Conservation (phyloP, 2,888 invertebrate genomes). For the Timandra comae region DNA sequence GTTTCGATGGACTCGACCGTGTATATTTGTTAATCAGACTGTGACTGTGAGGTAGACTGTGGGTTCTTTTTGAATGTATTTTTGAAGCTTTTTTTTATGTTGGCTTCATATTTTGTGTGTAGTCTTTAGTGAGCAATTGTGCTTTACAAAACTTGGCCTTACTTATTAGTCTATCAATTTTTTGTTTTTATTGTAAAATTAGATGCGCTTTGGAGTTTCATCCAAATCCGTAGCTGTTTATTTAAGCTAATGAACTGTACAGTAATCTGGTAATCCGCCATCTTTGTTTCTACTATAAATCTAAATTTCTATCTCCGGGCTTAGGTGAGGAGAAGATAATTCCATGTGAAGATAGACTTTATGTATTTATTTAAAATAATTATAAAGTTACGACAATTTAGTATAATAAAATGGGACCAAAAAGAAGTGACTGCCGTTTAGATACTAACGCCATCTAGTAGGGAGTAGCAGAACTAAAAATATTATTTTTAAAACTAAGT, state of each 20-base stretch:
- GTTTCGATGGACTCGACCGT: slow-evolving; percentile 30
- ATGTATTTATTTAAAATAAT: too few species aligned
- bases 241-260: background rate
- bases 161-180: slow-evolving; percentile 1
- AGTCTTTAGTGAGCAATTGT: too few species aligned
- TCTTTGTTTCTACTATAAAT: too few species aligned
- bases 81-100: too few species aligned
- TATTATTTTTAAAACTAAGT: background rate
- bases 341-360: too few species aligned
- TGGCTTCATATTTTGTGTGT: too few species aligned
- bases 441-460: slow-evolving; percentile 33
- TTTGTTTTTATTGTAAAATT: background rate
- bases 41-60: too few species aligned
- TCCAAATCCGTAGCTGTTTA: background rate
- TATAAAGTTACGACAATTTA: background rate
- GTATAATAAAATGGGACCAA: background rate
- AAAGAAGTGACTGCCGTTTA: background rate
- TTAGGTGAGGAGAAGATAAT: too few species aligned
- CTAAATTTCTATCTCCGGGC: too few species aligned
- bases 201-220: background rate
- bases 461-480: slow-evolving; percentile 27
- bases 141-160: slow-evolving; percentile 12
- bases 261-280: too few species aligned
- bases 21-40: slow-evolving; percentile 17
- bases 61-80: too few species aligned